Evolutionary conservation across 2,888 invertebrate species (phyloP).

Genomic region (Linyphia triangularis): DNA sequence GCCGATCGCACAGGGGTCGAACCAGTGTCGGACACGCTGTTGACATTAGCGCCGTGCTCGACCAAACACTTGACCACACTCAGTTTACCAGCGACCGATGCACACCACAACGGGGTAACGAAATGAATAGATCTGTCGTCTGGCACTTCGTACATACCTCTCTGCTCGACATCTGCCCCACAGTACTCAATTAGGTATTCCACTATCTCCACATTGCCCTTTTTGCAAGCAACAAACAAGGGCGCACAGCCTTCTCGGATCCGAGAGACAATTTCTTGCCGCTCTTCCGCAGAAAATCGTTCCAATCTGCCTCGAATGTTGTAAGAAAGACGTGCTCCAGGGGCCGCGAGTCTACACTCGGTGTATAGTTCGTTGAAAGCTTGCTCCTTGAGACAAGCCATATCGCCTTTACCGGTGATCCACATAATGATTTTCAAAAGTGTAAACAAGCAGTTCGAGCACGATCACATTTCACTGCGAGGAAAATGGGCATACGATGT

Average conservation of each 20-base stretch:
- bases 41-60: constrained; percentile 89
- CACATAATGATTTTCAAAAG: constrained; percentile 75
- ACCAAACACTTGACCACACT: constrained; percentile 88
- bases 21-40: constrained; percentile 92
- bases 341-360: constrained; percentile 84
- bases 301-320: constrained; percentile 83
- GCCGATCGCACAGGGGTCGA: constrained; percentile 92
- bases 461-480: constrained; percentile 26
- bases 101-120: constrained; percentile 95
- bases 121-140: constrained; percentile 89
- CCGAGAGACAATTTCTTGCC: constrained; percentile 83
- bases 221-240: constrained; percentile 88
- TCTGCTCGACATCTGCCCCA: constrained; percentile 90
- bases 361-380: constrained; percentile 84
- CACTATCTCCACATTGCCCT: constrained; percentile 90
- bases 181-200: constrained; percentile 91
- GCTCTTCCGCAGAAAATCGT: constrained; percentile 83
- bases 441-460: neutral
- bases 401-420: constrained; percentile 78
- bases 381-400: constrained; percentile 80
- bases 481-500: neutral
- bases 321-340: constrained; percentile 85
- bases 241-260: constrained; percentile 89
- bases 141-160: constrained; percentile 89
- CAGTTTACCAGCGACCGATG: constrained; percentile 91